Evolutionary conservation across 37 sponge, comb jelly and placozoan species (phyloP), one percentile per base, ranked within the genome.

Genomic region (Agelas oroides): DNA sequence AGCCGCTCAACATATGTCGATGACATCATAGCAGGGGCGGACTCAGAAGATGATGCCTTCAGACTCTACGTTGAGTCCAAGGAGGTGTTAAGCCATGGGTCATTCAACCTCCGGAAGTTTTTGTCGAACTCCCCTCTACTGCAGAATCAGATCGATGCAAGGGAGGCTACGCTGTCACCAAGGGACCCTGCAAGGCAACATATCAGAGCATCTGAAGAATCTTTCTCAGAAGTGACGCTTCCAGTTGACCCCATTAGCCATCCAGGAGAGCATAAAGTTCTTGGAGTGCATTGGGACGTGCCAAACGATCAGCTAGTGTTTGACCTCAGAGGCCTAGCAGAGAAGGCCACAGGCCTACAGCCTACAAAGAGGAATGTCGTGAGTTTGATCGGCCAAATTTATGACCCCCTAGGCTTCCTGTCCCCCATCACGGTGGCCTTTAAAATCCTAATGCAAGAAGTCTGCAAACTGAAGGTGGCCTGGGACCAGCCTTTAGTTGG

Each of bases 101-200:
- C 71, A 14, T 81, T 81, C 61, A 81, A 81, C 61, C 82, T 81
- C 56, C 24, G 82, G n/a, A 81, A 81, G 82, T 58, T 81, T 55
- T 25, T 81, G 71, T 58, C 82, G 24, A 81, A 60, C 59, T 81
- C 72, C 36, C 36, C 71, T 69, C 14, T 21, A 20, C 58, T 81
- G 70, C 70, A 67, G 59, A 70, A 71, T 30, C 57, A n/a, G 37
- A 81, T 81, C 27, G 71, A 81, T 30, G 24, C 24, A 16, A 71
- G 38, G 59, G 82, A 81, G 28, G 17, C 58, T 53, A 61, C 72
- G 17, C 58, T 70, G 40, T n/a, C 20, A 46, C 46, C 46, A 3
- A 3, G 46, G 46, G 8, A 46, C 63, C 25, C n/a, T 61, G 34
- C 20, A 20, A 28, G 52, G n/a, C n/a, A n/a, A n/a, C n/a, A n/a